phyloP scores from a whole-genome alignment of 2,888 invertebrate species.

The Congeria kusceri region DNA sequence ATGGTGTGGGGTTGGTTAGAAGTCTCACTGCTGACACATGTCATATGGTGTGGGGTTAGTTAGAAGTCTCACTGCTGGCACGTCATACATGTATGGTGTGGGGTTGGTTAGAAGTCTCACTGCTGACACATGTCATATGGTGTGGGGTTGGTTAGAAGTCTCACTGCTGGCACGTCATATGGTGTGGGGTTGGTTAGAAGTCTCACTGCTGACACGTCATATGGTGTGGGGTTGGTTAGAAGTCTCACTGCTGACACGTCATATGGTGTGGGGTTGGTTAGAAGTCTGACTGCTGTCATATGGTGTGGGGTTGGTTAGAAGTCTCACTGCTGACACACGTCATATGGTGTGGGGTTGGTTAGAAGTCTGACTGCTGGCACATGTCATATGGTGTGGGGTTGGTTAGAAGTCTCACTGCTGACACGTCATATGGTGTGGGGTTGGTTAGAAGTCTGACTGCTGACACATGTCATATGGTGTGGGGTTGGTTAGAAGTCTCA shows the following conservation, averaged over 20 bases:
- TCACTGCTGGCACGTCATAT: no score
- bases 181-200: constrained; percentile 59
- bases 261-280: constrained; percentile 67
- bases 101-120: constrained; percentile 50
- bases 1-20: constrained; percentile 63
- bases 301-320: constrained; percentile 61
- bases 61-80: not conserved
- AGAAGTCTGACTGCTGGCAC: not conserved
- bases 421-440: no score
- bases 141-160: constrained; percentile 57
- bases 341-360: no score
- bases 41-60: no score
- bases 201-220: not conserved
- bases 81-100: no score
- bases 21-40: not conserved
- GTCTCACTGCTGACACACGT: not conserved
- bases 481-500: constrained; percentile 51
- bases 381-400: no score
- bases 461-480: no score
- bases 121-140: no score
- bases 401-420: not conserved
- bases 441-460: not conserved
- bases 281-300: not conserved
- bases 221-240: constrained; percentile 63
- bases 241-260: not conserved